These are phyloP conservation scores for Callopanchax toddi DNA, from an alignment of 2,113 vertebrate genomes.

Conservation along the genomic window DNA sequence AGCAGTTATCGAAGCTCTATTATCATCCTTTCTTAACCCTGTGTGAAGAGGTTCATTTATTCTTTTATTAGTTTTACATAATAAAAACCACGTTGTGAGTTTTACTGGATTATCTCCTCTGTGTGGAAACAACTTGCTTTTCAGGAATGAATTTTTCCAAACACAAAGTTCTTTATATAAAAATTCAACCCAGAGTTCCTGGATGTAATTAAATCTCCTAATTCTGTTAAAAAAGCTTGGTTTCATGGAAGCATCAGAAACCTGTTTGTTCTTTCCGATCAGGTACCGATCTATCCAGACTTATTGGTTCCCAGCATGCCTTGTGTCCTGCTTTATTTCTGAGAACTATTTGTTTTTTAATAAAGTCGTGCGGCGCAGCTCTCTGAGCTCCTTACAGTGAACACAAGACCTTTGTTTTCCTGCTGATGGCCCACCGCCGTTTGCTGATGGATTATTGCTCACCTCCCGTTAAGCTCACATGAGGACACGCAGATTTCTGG, in stretches of 20 bases:
- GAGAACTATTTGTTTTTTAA: slow-evolving; percentile 22
- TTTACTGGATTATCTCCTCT: neutral
- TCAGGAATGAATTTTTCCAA: too few species aligned
- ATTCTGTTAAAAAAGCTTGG: too few species aligned
- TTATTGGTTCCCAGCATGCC: neutral
- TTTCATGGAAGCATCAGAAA: too few species aligned
- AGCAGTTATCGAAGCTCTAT: too few species aligned
- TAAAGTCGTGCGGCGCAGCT: neutral
- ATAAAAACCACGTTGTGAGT: neutral
- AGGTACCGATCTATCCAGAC: neutral
- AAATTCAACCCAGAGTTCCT: too few species aligned
- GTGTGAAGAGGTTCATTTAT: too few species aligned
- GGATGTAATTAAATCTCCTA: too few species aligned
- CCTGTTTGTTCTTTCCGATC: neutral
- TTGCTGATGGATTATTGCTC: slow-evolving; percentile 36
- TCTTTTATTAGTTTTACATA: too few species aligned
- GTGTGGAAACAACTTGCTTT: too few species aligned
- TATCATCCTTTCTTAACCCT: too few species aligned
- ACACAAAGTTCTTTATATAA: too few species aligned
- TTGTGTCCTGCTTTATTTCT: slow-evolving; percentile 16
- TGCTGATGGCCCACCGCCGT: neutral
- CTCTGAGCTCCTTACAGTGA: slow-evolving; percentile 51
- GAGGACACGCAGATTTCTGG: neutral
- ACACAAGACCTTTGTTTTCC: slow-evolving; percentile 45
- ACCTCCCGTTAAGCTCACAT: neutral